A percentile compares a stretch with the other conserved stretches of the same genome.
Conservation (phyloP, 2,797 vertebrate genomes). For the Danio choprae region DNA sequence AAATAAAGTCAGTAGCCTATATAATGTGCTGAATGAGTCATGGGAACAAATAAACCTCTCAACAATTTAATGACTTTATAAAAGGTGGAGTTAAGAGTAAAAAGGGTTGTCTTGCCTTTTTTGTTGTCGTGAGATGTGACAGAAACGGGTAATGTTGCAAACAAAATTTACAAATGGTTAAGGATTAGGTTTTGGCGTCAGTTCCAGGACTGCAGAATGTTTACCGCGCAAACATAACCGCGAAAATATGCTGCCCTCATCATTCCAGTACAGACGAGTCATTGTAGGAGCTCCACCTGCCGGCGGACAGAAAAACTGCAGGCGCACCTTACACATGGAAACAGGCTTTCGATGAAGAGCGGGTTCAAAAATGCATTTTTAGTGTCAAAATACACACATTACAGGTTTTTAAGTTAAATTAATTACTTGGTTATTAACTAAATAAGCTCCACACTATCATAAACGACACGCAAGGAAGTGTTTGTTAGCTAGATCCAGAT, state of each 20-base stretch:
- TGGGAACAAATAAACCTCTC: background rate
- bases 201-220: background rate
- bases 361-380: background rate
- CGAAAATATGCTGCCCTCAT: constrained; percentile 19
- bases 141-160: constrained; percentile 9
- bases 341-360: background rate
- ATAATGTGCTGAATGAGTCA: background rate
- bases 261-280: constrained; percentile 62
- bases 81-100: background rate
- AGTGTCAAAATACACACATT: background rate
- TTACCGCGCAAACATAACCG: constrained; percentile 27
- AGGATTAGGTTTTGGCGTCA: constrained; percentile 1
- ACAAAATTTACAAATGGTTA: constrained; percentile 2
- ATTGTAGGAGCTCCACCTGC: constrained; percentile 69
- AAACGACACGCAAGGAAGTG: background rate
- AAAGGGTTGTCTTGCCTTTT: background rate
- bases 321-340: constrained; percentile 16
- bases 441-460: background rate
- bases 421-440: background rate
- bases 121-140: background rate
- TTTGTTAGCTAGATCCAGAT: background rate
- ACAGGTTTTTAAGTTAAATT: background rate
- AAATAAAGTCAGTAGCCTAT: background rate
- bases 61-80: background rate
- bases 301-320: constrained; percentile 60